phyloP scores from a whole-genome alignment of 2,113 vertebrate genomes.

The Smithornis capensis region DNA sequence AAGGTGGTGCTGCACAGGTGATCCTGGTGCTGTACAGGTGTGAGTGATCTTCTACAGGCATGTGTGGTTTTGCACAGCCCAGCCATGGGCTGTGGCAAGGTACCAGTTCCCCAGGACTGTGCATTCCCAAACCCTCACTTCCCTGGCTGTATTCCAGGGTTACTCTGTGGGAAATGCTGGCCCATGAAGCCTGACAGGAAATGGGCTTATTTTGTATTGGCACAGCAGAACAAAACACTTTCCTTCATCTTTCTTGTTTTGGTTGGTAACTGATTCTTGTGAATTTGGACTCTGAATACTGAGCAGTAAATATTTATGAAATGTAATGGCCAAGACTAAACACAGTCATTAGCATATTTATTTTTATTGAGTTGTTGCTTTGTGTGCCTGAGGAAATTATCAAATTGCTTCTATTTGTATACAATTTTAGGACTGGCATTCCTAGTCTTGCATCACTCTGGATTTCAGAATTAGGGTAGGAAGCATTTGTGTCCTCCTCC shows the following conservation, averaged over 20 bases:
- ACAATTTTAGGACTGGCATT: neutral
- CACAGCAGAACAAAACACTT: neutral
- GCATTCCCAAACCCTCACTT: neutral
- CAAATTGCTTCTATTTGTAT: neutral
- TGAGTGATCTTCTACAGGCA: neutral
- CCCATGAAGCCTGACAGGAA: neutral
- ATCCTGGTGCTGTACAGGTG: neutral
- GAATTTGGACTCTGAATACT: neutral
- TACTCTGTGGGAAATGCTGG: rapidly evolving
- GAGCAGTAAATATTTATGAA: slow-evolving; percentile 25
- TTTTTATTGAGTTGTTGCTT: slow-evolving; percentile 9
- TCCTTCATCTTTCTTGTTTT: neutral
- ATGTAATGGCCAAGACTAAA: slow-evolving; percentile 27
- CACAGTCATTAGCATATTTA: slow-evolving; percentile 9
- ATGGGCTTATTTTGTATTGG: rapidly evolving
- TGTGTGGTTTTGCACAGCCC: neutral
- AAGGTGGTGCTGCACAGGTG: neutral
- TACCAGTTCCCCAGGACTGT: rapidly evolving
- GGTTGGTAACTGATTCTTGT: neutral
- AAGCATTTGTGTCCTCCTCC: neutral
- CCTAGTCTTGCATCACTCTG: neutral
- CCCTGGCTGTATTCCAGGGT: neutral
- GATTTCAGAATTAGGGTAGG: neutral
- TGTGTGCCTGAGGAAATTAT: slow-evolving; percentile 5
- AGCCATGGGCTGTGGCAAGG: neutral